Percentiles rank a stretch among this genome's conserved stretches.
phyloP scores from a whole-genome alignment of 2,113 vertebrate genomes.

The Sinocyclocheilus anshuiensis region DNA sequence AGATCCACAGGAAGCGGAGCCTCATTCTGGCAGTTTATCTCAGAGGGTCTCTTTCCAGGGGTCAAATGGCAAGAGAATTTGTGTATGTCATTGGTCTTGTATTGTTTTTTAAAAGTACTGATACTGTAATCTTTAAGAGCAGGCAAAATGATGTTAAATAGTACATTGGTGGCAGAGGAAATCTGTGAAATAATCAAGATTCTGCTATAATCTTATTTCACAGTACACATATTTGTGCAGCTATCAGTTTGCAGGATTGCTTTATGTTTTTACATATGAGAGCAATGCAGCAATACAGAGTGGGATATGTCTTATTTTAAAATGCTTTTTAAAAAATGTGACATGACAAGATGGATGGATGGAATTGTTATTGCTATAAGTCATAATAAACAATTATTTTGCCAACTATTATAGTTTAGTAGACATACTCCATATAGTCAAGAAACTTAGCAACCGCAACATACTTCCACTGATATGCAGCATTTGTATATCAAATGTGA shows the following conservation, averaged over 20 bases:
- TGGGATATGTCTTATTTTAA: background rate
- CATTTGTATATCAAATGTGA: too few relatives aligned
- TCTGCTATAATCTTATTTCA: background rate
- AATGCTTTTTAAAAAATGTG: too few relatives aligned
- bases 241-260: background rate
- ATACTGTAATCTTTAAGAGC: background rate
- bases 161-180: background rate
- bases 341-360: background rate
- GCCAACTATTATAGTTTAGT: background rate
- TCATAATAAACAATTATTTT: background rate
- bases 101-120: background rate
- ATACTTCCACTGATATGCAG: too few relatives aligned
- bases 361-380: background rate
- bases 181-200: background rate
- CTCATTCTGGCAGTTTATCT: background rate
- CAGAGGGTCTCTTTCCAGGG: background rate
- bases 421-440: background rate
- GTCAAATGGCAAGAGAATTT: background rate
- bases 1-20: conserved; percentile 1
- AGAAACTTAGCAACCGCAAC: background rate
- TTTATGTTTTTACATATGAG: too few relatives aligned
- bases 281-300: background rate
- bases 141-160: too few relatives aligned
- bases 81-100: background rate
- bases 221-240: background rate